phyloP scores from a whole-genome alignment of 2,888 invertebrate species.

The Lepidocyrtoides sp. region DNA sequence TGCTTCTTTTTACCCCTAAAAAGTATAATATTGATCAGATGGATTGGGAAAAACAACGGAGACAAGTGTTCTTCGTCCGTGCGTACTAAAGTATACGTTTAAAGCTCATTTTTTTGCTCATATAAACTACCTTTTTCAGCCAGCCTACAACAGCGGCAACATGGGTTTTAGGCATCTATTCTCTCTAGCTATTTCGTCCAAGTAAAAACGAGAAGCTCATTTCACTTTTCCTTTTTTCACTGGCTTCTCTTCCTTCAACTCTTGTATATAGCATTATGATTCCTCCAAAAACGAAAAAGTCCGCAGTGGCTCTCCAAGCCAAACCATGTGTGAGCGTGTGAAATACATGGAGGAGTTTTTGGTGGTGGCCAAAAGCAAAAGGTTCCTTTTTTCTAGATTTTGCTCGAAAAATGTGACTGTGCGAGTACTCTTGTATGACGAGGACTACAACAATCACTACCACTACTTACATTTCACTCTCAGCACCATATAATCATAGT shows the following conservation, averaged over 20 bases:
- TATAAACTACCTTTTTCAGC: background rate
- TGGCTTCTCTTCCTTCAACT: background rate
- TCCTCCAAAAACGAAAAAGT: slow-evolving; percentile 25
- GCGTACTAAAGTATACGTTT: background rate
- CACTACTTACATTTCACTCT: background rate
- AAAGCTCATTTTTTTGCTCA: background rate
- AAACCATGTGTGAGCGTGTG: slow-evolving; percentile 61
- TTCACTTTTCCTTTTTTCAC: slow-evolving; percentile 18
- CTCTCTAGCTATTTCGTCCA: background rate
- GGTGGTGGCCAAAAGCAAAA: background rate
- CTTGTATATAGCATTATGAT: background rate
- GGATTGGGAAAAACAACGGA: background rate
- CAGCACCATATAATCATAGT: background rate
- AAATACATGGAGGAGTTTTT: slow-evolving; percentile 55
- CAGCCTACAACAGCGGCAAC: background rate
- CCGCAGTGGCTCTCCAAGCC: slow-evolving; percentile 45
- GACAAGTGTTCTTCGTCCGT: background rate
- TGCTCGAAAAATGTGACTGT: background rate
- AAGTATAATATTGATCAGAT: slow-evolving; percentile 52
- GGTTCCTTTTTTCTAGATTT: background rate
- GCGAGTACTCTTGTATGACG: background rate
- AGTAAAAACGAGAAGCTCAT: background rate
- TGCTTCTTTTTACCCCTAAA: slow-evolving; percentile 56
- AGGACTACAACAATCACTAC: background rate
- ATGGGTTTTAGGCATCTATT: background rate